Conservation (phyloP, 2,888 invertebrate genomes). For the Encarsia formosa region DNA sequence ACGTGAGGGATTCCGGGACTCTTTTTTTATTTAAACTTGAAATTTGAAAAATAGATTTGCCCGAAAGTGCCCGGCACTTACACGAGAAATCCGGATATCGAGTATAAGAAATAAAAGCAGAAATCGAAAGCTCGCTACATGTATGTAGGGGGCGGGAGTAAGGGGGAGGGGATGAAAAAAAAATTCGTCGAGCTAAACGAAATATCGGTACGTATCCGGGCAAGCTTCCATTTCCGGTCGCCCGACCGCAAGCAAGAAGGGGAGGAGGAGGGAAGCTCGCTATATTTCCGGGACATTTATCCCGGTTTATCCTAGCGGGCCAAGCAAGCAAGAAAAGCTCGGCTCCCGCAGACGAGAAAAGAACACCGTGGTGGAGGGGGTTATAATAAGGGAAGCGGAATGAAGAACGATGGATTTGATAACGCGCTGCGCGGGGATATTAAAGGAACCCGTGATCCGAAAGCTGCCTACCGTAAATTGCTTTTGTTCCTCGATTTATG, state of each 20-base stretch:
- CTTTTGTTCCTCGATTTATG: slow-evolving; percentile 10
- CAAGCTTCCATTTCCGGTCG: slow-evolving; percentile 57
- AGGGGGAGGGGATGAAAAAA: slow-evolving; percentile 31
- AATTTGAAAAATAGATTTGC: too few relatives aligned
- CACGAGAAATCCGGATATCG: too few relatives aligned
- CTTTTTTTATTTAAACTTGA: too few relatives aligned
- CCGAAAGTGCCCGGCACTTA: too few relatives aligned
- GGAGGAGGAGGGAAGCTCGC: slow-evolving; percentile 37
- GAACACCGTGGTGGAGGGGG: slow-evolving; percentile 10
- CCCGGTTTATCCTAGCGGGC: slow-evolving; percentile 53
- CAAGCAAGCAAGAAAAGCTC: not conserved
- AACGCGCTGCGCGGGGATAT: slow-evolving; percentile 3
- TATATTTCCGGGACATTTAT: slow-evolving; percentile 59
- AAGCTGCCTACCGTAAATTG: slow-evolving; percentile 24
- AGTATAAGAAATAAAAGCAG: too few relatives aligned
- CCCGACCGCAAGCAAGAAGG: slow-evolving; percentile 14
- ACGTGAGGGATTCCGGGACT: too few relatives aligned
- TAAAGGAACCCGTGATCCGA: slow-evolving; percentile 19
- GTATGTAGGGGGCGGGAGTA: not conserved
- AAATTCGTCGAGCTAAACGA: slow-evolving; percentile 49
- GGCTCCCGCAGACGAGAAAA: slow-evolving; percentile 1
- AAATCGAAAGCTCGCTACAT: too few relatives aligned
- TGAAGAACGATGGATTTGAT: slow-evolving; percentile 25
- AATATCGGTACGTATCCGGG: slow-evolving; percentile 50
- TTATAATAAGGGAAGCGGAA: slow-evolving; percentile 14